Evolutionary conservation across 2,113 vertebrate genomes (phyloP).

Genomic region (Brachyistius frenatus): DNA sequence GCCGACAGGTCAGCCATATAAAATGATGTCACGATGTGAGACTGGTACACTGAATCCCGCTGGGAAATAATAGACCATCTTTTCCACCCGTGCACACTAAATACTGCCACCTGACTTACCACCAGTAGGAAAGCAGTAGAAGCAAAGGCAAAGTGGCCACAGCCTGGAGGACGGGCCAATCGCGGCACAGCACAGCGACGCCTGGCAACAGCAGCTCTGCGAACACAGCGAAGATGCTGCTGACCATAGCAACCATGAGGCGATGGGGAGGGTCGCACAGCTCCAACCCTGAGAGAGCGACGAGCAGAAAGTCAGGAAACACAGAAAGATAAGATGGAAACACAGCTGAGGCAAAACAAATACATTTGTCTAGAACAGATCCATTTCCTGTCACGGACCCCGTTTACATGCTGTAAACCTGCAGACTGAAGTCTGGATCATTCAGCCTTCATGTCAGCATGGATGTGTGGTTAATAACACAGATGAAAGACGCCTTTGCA

Average conservation of each 20-base stretch:
- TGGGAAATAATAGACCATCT: too few species aligned
- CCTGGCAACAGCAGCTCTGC: conserved; percentile 90
- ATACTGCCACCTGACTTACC: conserved; percentile 81
- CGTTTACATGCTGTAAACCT: background rate
- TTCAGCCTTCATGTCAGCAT: background rate
- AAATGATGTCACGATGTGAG: too few species aligned
- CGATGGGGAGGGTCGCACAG: conserved; percentile 87
- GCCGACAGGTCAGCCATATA: too few species aligned
- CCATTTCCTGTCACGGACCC: conserved; percentile 2
- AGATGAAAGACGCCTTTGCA: too few species aligned
- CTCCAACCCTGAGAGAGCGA: conserved; percentile 86
- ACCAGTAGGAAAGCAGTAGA: conserved; percentile 88
- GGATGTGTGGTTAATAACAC: background rate
- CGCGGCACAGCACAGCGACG: conserved; percentile 83
- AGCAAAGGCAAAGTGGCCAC: conserved; percentile 85
- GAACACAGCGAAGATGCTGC: conserved; percentile 86
- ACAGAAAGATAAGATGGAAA: conserved; percentile 7
- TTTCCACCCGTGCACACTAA: too few species aligned
- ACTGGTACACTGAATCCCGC: too few species aligned
- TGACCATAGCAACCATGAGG: conserved; percentile 87
- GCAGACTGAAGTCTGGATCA: background rate
- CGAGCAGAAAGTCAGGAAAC: background rate
- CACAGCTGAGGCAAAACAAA: conserved; percentile 15
- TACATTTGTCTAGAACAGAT: conserved; percentile 1
- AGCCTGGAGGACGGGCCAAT: conserved; percentile 91